A percentile compares a stretch with the other conserved stretches of the same genome.
Evolutionary conservation across 2,888 invertebrate species (phyloP).

Genomic region (Clanis bilineata): DNA sequence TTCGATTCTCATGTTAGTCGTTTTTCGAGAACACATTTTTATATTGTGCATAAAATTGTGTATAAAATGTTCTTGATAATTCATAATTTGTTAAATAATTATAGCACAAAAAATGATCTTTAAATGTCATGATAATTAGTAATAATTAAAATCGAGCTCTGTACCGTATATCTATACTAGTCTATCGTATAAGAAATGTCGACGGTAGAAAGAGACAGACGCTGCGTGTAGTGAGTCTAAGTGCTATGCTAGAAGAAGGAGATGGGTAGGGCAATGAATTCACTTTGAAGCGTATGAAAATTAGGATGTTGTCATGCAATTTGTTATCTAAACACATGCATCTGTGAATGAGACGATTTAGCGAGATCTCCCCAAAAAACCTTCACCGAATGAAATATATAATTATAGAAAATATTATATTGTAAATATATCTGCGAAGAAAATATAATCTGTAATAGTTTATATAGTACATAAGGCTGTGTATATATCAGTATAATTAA

Average conservation of each 20-base stretch:
- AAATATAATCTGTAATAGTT: not conserved
- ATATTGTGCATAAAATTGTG: too few relatives aligned
- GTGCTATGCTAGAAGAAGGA: conserved; percentile 50
- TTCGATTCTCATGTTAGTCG: too few relatives aligned
- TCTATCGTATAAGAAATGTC: not conserved
- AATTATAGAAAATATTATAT: not conserved
- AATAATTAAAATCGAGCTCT: not conserved
- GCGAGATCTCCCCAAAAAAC: conserved; percentile 58
- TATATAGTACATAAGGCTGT: not conserved
- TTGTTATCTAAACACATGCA: conserved; percentile 63
- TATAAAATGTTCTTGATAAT: too few relatives aligned
- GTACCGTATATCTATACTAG: not conserved
- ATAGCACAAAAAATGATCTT: too few relatives aligned
- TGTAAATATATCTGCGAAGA: not conserved
- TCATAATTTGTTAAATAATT: too few relatives aligned
- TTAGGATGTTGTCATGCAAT: conserved; percentile 63
- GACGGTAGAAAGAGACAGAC: conserved; percentile 2
- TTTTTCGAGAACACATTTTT: too few relatives aligned
- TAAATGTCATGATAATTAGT: too few relatives aligned
- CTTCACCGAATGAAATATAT: conserved; percentile 9
- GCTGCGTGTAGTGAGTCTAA: conserved; percentile 20
- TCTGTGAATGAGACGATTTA: conserved; percentile 47
- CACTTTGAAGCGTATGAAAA: conserved; percentile 47
- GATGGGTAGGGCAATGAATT: conserved; percentile 64
- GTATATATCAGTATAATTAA: not conserved